These are phyloP conservation scores for Drosophila mercatorum DNA, from an alignment of 2,888 invertebrate species.

Conservation along the genomic window DNA sequence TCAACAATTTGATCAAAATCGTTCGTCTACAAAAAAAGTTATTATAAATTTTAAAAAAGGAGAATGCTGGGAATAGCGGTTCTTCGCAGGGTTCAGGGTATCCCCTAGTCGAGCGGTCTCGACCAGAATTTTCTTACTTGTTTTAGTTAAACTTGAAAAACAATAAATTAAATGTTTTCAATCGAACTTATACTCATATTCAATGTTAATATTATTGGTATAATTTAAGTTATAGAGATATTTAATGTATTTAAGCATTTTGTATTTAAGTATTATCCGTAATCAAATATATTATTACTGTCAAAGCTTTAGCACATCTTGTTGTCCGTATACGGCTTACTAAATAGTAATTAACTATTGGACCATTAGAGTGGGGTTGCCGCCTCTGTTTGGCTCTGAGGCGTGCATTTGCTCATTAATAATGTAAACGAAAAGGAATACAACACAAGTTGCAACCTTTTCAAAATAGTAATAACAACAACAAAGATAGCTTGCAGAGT, in stretches of 20 bases:
- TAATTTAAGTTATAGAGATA: neutral
- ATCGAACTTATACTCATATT: neutral
- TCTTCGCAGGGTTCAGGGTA: too few species aligned
- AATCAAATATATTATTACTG: conserved; percentile 10
- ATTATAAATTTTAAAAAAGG: too few species aligned
- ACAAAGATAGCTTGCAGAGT: conserved; percentile 40
- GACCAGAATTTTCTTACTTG: too few species aligned
- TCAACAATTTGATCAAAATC: too few species aligned
- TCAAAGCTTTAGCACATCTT: conserved; percentile 13
- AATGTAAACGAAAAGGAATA: conserved; percentile 59
- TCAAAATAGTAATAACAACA: conserved; percentile 24
- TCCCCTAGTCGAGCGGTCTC: too few species aligned
- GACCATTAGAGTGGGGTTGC: neutral
- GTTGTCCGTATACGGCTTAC: neutral
- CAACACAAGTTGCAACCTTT: conserved; percentile 46
- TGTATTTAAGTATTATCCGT: neutral
- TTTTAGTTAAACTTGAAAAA: too few species aligned
- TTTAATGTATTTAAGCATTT: too few species aligned
- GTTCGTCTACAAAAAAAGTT: too few species aligned
- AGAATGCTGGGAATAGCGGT: too few species aligned
- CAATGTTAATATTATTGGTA: neutral
- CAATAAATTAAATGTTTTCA: too few species aligned
- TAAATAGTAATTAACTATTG: conserved; percentile 18
- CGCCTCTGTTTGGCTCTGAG: conserved; percentile 39
- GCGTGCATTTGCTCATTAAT: conserved; percentile 73